Conservation (phyloP, 1,140 invertebrate species). For the Musca vetustissima region DNA sequence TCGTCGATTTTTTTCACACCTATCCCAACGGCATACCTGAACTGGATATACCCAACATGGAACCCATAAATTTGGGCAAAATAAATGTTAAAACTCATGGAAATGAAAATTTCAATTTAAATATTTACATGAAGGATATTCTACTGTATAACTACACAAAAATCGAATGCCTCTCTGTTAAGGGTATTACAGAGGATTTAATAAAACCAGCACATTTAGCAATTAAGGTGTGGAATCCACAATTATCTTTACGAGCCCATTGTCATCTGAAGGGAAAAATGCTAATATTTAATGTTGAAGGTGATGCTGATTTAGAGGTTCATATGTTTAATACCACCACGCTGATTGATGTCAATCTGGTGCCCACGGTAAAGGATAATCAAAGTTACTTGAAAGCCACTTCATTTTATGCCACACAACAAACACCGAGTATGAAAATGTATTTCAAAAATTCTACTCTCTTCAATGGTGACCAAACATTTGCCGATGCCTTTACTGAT, state of each 20-base stretch:
- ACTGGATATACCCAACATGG: not conserved
- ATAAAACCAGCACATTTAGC: not conserved
- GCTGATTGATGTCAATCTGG: not conserved
- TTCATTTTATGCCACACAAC: not conserved
- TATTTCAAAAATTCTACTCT: not conserved
- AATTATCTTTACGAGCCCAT: not conserved
- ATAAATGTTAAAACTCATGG: not conserved
- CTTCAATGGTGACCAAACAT: conserved; percentile 1
- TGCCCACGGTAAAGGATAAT: not conserved
- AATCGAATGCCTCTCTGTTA: not conserved
- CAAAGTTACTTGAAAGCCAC: not conserved
- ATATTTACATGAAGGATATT: not conserved
- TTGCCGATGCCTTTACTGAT: conserved; percentile 3
- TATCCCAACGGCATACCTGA: conserved; percentile 1
- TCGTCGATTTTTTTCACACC: not conserved
- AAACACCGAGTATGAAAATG: not conserved
- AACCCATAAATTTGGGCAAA: not conserved
- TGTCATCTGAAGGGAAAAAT: not conserved
- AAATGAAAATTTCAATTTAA: conserved; percentile 4
- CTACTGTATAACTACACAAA: not conserved
- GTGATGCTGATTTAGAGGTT: not conserved
- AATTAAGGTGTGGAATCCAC: not conserved
- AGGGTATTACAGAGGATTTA: not conserved
- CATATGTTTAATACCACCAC: not conserved
- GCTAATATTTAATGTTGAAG: not conserved